Evolutionary conservation across 1,140 invertebrate genomes (phyloP).

Genomic region (Plutomurus gul): DNA sequence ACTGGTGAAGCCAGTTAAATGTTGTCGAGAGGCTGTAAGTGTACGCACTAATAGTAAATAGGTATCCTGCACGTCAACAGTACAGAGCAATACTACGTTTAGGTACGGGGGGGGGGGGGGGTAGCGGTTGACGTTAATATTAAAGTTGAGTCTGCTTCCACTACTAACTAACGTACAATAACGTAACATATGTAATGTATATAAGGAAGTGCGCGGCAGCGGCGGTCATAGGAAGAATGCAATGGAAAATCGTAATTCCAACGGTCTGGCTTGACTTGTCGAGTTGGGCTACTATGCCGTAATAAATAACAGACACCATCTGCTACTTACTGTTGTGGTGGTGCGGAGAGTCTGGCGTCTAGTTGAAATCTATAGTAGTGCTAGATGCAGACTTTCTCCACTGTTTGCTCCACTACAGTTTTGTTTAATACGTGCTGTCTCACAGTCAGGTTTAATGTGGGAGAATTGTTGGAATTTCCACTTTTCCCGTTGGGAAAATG

Average conservation of each 20-base stretch:
- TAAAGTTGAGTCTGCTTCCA: conserved; percentile 15
- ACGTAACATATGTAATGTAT: not conserved
- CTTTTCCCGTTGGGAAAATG: too few relatives aligned
- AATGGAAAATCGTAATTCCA: not conserved
- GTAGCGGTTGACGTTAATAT: conserved; percentile 7
- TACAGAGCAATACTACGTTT: too few relatives aligned
- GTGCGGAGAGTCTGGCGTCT: too few relatives aligned
- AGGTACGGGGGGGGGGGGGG: too few relatives aligned
- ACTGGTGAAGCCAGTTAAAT: not conserved
- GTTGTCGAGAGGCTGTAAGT: conserved; percentile 1
- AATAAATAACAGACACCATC: conserved; percentile 27
- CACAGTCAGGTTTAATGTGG: too few relatives aligned
- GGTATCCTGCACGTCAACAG: too few relatives aligned
- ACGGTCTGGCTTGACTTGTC: not conserved
- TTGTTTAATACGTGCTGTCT: too few relatives aligned
- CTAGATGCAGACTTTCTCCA: too few relatives aligned
- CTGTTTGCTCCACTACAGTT: too few relatives aligned
- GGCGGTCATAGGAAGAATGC: not conserved
- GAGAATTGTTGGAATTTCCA: too few relatives aligned
- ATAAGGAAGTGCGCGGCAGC: not conserved
- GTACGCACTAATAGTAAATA: too few relatives aligned
- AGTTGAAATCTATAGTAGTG: too few relatives aligned
- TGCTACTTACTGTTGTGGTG: not conserved
- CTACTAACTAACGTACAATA: conserved; percentile 24
- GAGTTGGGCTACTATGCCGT: not conserved